A percentile compares a stretch with the other conserved stretches of the same genome.
Evolutionary conservation across 1,140 invertebrate species (phyloP).

Genomic region (Oscheius sp.): DNA sequence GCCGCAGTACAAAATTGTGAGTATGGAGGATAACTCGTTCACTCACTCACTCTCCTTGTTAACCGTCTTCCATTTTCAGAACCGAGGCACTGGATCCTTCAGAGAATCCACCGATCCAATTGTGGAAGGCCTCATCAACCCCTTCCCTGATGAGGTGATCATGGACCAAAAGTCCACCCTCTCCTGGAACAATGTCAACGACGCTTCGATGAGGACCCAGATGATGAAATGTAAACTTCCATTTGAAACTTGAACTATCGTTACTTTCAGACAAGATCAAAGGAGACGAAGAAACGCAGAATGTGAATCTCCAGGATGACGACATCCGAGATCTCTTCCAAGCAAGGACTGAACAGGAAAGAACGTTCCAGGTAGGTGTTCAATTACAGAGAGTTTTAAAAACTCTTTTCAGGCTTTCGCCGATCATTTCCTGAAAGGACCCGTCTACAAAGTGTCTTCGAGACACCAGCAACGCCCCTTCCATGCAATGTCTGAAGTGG

Average conservation of each 20-base stretch:
- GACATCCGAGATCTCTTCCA: conserved; percentile 28
- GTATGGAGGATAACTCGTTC: no score
- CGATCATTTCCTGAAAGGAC: conserved; percentile 23
- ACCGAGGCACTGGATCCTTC: neutral
- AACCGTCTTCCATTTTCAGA: neutral
- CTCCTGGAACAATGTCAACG: conserved; percentile 36
- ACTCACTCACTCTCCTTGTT: neutral
- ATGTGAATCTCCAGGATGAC: conserved; percentile 9
- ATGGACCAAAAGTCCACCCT: conserved; percentile 6
- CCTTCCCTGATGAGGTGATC: conserved; percentile 23
- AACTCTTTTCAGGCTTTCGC: conserved; percentile 22
- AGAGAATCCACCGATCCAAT: conserved; percentile 5
- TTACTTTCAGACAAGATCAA: neutral
- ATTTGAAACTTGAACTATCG: neutral
- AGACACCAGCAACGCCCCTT: conserved; percentile 14
- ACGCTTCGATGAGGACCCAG: conserved; percentile 12
- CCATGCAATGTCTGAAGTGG: conserved; percentile 9
- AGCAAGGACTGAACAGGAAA: conserved; percentile 15
- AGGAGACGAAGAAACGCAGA: conserved; percentile 15
- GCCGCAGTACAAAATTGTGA: conserved; percentile 36
- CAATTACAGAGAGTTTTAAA: neutral
- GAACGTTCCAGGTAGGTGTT: neutral
- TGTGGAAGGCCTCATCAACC: conserved; percentile 27
- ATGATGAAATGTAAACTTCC: conserved; percentile 29
- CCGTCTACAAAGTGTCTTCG: conserved; percentile 23